Evolutionary conservation across 1,140 invertebrate species (phyloP), one percentile per base, ranked within the genome.

Genomic region (Achatina immaculata): DNA sequence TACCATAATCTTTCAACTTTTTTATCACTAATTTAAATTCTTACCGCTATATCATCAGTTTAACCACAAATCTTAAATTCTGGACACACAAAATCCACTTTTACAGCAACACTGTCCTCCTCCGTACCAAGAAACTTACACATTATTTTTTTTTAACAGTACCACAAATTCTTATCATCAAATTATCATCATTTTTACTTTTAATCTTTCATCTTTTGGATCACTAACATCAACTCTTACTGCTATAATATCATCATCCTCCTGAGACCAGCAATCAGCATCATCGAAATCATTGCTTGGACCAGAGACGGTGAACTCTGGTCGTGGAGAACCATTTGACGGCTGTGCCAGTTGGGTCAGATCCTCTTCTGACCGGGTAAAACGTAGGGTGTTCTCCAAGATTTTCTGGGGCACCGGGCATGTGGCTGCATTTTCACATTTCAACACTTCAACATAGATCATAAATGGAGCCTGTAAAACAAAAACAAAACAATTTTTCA

Each of bases 311-410:
- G 82, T 86, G 78, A 89, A 87, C 68, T 90, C 88, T 42, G 86
- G 80, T 31, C 83, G 69, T n/a, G 87, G 87, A 0, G 88, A 88
- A 0, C 80, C 83, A 80, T 80, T 84, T 68, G 86, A 77, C 9
- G 74, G 78, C 51, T 80, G 82, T 38, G 34, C 73, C 51, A 83
- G 34, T 31, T 86, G 86, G n/a, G 87, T 84, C 16, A 98, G 91
- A 90, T 97, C 97, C 91, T 99, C 97, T 90, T 99, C 97, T 65
- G 96, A 98, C 89, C 96, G 95, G 0, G 97, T 98, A 89, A 98
- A 97, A 85, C 96, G 92, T 82, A 97, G 91, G 16, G 94, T 94
- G 86, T 90, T 90, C 85, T 91, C 89, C 36, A 90, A 82, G 69
- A 95, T 94, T 92, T 97, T 95, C 58, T 93, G 92, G 82, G 95